phyloP scores from a whole-genome alignment of 2,888 invertebrate species.

The Apotomis betuletana region DNA sequence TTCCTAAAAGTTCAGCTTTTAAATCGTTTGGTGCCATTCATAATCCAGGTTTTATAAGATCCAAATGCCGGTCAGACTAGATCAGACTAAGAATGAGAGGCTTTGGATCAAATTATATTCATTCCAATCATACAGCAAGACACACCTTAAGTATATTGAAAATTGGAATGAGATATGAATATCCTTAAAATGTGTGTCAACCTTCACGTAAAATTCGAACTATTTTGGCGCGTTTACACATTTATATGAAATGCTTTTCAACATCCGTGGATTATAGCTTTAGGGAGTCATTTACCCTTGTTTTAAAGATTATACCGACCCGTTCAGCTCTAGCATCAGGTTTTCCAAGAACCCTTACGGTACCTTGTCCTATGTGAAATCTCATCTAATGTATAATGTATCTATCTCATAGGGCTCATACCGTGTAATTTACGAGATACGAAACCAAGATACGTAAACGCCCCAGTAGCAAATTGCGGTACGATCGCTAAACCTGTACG shows the following conservation, averaged over 20 bases:
- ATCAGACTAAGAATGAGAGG: too few species aligned
- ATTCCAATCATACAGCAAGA: too few species aligned
- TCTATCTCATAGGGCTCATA: slow-evolving; percentile 40
- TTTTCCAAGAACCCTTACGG: slow-evolving; percentile 16
- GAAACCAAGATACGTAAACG: slow-evolving; percentile 30
- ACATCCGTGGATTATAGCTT: not conserved
- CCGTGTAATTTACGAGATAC: slow-evolving; percentile 40
- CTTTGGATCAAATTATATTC: too few species aligned
- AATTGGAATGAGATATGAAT: too few species aligned
- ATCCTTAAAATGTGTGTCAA: too few species aligned
- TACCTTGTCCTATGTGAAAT: slow-evolving; percentile 26
- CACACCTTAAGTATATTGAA: too few species aligned
- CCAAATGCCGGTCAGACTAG: too few species aligned
- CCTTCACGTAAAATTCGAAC: too few species aligned
- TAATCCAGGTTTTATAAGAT: too few species aligned
- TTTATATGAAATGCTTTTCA: too few species aligned
- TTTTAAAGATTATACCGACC: not conserved
- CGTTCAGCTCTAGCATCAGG: slow-evolving; percentile 1
- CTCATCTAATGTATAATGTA: slow-evolving; percentile 40
- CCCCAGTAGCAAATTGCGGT: slow-evolving; percentile 38
- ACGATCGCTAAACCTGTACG: slow-evolving; percentile 30
- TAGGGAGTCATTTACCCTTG: not conserved
- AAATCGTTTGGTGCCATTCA: too few species aligned
- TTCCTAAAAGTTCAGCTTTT: too few species aligned
- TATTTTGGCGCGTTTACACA: not conserved